Evolutionary conservation across 2,888 invertebrate genomes (phyloP).

Genomic region (Oscheius sp.): DNA sequence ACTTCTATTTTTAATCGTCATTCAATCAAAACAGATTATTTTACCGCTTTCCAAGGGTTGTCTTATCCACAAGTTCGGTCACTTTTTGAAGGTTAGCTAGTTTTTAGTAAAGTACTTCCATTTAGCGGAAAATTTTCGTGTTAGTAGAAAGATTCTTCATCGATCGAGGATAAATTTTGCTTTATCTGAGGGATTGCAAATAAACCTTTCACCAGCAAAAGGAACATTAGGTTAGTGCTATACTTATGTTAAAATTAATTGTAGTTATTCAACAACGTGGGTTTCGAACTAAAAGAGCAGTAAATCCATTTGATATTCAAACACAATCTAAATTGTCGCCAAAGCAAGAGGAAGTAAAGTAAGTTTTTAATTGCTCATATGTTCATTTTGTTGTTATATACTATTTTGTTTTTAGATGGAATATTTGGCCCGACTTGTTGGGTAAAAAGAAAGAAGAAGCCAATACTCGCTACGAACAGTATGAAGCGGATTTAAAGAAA

Average conservation of each 20-base stretch:
- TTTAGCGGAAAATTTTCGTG: slow-evolving; percentile 4
- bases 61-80: neutral
- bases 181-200: neutral
- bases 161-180: slow-evolving; percentile 8
- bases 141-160: slow-evolving; percentile 11
- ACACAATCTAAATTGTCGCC: neutral
- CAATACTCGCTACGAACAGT: slow-evolving; percentile 50
- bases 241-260: slow-evolving; percentile 16
- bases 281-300: slow-evolving; percentile 43
- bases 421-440: slow-evolving; percentile 27
- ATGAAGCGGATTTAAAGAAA: slow-evolving; percentile 59
- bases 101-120: neutral
- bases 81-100: neutral
- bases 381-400: neutral
- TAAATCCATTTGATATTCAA: neutral
- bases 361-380: neutral
- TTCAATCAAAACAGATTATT: no score
- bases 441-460: slow-evolving; percentile 27
- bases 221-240: slow-evolving; percentile 5
- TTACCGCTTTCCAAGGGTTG: slow-evolving; percentile 9
- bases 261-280: slow-evolving; percentile 55
- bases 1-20: neutral
- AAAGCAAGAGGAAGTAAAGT: neutral
- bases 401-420: slow-evolving; percentile 15
- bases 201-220: slow-evolving; percentile 9